These are phyloP conservation scores for Raja brachyura DNA, from an alignment of 2,113 vertebrate species.

Conservation along the genomic window DNA sequence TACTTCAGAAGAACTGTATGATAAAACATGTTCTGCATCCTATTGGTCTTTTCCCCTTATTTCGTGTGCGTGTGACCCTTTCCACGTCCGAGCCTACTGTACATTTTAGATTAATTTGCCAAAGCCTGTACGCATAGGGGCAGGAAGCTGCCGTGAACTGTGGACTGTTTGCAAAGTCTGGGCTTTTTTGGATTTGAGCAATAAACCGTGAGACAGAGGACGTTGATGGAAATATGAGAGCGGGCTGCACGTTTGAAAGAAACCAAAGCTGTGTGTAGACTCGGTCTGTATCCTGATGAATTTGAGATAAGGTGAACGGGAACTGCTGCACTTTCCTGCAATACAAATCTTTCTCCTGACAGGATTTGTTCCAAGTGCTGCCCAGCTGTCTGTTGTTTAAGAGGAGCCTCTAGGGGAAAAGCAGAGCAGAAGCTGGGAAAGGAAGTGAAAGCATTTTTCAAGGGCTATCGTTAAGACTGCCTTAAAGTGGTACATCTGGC, in stretches of 20 bases:
- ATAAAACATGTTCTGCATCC: not conserved
- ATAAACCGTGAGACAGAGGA: constrained; percentile 39
- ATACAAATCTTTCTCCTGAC: constrained; percentile 39
- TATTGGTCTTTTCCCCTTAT: not conserved
- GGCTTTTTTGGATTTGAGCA: constrained; percentile 23
- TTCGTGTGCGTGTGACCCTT: not conserved
- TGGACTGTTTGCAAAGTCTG: constrained; percentile 29
- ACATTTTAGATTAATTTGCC: constrained; percentile 47
- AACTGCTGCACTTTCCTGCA: constrained; percentile 38
- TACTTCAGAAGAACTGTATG: not conserved
- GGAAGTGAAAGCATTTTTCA: constrained; percentile 56
- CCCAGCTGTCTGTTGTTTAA: constrained; percentile 62
- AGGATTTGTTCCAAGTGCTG: constrained; percentile 45
- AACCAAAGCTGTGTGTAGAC: constrained; percentile 39
- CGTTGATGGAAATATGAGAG: constrained; percentile 49
- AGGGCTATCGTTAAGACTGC: constrained; percentile 44
- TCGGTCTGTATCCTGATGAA: constrained; percentile 40
- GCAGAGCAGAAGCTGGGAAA: constrained; percentile 43
- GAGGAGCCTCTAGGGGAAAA: constrained; percentile 50
- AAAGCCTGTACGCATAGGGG: constrained; percentile 44
- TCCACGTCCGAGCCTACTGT: constrained; percentile 39
- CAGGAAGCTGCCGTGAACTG: not conserved
- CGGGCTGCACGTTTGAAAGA: constrained; percentile 48
- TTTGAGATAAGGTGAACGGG: constrained; percentile 23
- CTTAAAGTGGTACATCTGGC: constrained; percentile 49